Evolutionary conservation across 2,797 vertebrate species (phyloP).

Genomic region (Myotis myotis): DNA sequence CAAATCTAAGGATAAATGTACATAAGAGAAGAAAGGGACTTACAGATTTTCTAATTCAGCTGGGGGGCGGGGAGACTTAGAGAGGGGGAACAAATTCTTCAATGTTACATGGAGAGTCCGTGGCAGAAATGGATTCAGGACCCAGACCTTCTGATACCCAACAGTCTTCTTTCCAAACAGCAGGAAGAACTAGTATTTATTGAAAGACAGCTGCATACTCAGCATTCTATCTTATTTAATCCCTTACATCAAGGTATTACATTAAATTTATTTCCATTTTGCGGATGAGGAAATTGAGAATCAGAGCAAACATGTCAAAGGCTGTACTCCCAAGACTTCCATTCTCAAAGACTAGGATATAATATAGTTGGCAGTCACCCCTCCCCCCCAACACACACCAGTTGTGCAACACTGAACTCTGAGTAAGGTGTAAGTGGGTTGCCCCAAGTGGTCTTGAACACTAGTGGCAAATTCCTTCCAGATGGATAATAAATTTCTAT

Average conservation of each 20-base stretch:
- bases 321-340: neutral
- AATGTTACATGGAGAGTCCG: neutral
- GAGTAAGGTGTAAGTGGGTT: neutral
- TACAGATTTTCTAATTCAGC: neutral
- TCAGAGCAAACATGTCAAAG: neutral
- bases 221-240: conserved; percentile 6
- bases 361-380: neutral
- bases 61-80: neutral
- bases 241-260: neutral
- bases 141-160: neutral
- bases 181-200: neutral
- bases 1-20: neutral
- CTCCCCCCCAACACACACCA: neutral
- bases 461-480: neutral
- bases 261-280: conserved; percentile 1
- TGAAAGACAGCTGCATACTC: neutral
- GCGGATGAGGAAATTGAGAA: neutral
- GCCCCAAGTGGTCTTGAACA: conserved; percentile 1
- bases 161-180: neutral
- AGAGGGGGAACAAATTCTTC: neutral
- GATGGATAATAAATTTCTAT: neutral
- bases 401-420: neutral
- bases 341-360: neutral
- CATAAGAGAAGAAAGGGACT: neutral
- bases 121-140: neutral